Evolutionary conservation across 2,888 invertebrate genomes (phyloP).

Genomic region (Odontomyia ornata): DNA sequence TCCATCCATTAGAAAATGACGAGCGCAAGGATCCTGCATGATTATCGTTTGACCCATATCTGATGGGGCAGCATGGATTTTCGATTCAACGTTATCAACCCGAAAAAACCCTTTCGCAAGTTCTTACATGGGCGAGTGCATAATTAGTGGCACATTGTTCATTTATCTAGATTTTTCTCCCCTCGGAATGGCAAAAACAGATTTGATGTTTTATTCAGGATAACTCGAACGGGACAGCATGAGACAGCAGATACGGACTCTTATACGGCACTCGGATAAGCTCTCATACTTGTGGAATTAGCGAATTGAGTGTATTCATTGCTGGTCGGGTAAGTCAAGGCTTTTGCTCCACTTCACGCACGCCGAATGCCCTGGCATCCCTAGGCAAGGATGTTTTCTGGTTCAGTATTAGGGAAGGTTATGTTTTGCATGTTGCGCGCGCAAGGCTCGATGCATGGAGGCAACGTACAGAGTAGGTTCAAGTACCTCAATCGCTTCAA

Average conservation of each 20-base stretch:
- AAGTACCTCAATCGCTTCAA: slow-evolving; percentile 20
- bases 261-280: neutral
- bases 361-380: slow-evolving; percentile 26
- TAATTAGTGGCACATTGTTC: neutral
- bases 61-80: too few relatives aligned
- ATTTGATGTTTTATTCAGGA: neutral
- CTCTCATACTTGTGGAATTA: slow-evolving; percentile 25
- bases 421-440: slow-evolving; percentile 40
- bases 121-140: slow-evolving; percentile 7
- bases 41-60: too few relatives aligned
- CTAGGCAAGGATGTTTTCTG: slow-evolving; percentile 37
- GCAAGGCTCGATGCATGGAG: neutral
- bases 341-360: slow-evolving; percentile 22
- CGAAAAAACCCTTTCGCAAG: neutral
- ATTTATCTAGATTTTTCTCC: slow-evolving; percentile 1
- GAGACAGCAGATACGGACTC: neutral
- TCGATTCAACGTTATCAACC: too few relatives aligned
- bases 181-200: neutral
- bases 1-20: too few relatives aligned
- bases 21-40: too few relatives aligned
- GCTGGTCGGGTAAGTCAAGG: slow-evolving; percentile 19
- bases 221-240: neutral
- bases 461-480: slow-evolving; percentile 13
- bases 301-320: neutral
- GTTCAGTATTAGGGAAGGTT: slow-evolving; percentile 43